Conservation (phyloP, 2,888 invertebrate genomes). For the Andrena hattorfiana region DNA sequence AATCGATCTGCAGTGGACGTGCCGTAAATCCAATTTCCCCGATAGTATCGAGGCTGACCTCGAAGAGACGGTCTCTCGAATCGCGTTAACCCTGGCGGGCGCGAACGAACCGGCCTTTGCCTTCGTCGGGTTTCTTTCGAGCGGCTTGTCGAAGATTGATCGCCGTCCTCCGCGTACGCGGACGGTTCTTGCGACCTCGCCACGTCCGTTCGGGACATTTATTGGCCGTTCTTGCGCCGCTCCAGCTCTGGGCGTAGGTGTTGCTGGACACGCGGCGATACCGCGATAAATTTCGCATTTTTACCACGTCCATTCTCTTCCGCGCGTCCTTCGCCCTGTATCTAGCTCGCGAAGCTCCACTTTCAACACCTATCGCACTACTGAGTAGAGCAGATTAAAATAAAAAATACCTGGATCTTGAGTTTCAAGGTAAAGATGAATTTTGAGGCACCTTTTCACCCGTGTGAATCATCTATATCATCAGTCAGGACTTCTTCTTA, state of each 20-base stretch:
- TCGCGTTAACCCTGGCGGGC: slow-evolving; percentile 24
- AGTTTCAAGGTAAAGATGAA: too few relatives aligned
- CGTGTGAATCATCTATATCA: too few relatives aligned
- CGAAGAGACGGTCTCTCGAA: too few relatives aligned
- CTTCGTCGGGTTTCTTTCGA: slow-evolving; percentile 18
- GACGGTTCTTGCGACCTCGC: slow-evolving; percentile 9
- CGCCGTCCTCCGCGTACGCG: slow-evolving; percentile 23
- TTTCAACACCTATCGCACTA: too few relatives aligned
- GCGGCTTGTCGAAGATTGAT: slow-evolving; percentile 44
- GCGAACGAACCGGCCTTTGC: slow-evolving; percentile 39
- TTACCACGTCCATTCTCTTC: background rate
- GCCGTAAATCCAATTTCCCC: too few relatives aligned
- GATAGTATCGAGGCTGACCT: background rate
- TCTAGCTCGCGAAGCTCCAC: too few relatives aligned
- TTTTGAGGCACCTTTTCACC: too few relatives aligned
- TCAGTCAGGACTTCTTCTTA: too few relatives aligned
- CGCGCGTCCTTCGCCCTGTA: background rate
- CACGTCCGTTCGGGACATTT: slow-evolving; percentile 28
- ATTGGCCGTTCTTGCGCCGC: slow-evolving; percentile 14
- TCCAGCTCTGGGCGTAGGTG: slow-evolving; percentile 12
- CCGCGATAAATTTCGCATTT: slow-evolving; percentile 18
- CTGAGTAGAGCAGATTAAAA: too few relatives aligned
- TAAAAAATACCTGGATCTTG: too few relatives aligned
- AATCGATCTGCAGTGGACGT: too few relatives aligned
- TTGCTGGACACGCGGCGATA: background rate